Conservation (phyloP, 2,797 vertebrate species). For the Spinibarbus caldwelli region DNA sequence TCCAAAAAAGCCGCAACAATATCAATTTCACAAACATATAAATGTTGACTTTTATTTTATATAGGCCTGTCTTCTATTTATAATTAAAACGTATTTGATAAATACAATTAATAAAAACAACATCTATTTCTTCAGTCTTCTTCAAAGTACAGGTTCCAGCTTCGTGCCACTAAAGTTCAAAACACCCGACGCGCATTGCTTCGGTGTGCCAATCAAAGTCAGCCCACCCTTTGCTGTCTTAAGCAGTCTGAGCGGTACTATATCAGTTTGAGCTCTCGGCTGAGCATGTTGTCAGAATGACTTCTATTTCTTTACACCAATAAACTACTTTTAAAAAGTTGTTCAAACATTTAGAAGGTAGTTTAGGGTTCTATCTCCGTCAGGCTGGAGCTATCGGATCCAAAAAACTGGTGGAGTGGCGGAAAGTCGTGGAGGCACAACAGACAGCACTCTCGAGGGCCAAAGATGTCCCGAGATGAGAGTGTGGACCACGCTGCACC, state of each 20-base stretch:
- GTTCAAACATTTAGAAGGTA: background rate
- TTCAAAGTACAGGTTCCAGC: slow-evolving; percentile 57
- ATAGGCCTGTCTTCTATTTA: background rate
- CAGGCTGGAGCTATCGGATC: slow-evolving; percentile 56
- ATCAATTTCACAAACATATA: background rate
- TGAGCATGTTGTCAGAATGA: slow-evolving; percentile 26
- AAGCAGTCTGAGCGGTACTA: slow-evolving; percentile 21
- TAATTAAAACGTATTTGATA: background rate
- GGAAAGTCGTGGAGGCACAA: slow-evolving; percentile 68
- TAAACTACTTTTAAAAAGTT: background rate
- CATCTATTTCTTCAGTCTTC: background rate
- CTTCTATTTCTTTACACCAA: background rate
- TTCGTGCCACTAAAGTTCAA: slow-evolving; percentile 31
- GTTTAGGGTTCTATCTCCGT: background rate
- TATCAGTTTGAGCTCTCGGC: slow-evolving; percentile 28
- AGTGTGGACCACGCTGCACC: slow-evolving; percentile 69
- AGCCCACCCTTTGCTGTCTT: slow-evolving; percentile 51
- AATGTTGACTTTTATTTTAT: background rate
- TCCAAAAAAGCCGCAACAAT: background rate
- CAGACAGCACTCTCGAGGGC: slow-evolving; percentile 68
- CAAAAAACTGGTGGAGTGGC: slow-evolving; percentile 60
- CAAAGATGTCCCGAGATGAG: slow-evolving; percentile 81
- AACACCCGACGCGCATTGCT: slow-evolving; percentile 47
- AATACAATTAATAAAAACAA: background rate
- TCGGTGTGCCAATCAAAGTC: slow-evolving; percentile 53